phyloP scores from a whole-genome alignment of 2,797 vertebrate genomes.

The Notamacropus eugenii region DNA sequence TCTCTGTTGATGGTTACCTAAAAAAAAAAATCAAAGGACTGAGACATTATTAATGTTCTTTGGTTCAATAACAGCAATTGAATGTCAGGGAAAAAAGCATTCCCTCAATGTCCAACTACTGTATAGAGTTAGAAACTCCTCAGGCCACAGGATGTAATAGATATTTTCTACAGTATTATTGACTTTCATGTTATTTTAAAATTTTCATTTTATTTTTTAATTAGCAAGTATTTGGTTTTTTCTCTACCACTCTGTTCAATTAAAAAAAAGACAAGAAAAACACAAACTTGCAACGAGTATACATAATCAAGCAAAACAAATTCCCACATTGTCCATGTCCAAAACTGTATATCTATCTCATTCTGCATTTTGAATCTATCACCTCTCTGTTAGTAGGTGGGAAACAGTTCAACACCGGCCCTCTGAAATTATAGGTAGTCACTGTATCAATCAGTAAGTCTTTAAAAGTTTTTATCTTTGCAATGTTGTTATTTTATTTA shows the following conservation, averaged over 20 bases:
- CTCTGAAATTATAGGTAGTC: background rate
- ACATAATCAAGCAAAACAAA: background rate
- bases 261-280: background rate
- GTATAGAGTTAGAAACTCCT: background rate
- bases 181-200: background rate
- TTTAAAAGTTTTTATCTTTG: background rate
- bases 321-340: background rate
- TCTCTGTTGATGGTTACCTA: slow-evolving; percentile 96
- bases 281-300: background rate
- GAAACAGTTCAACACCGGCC: background rate
- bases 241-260: background rate
- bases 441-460: background rate
- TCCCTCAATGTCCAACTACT: background rate
- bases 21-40: slow-evolving; percentile 65
- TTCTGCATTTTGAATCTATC: background rate
- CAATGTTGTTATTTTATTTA: background rate
- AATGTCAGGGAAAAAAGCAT: background rate
- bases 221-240: background rate
- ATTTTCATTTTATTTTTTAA: background rate
- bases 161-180: background rate
- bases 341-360: background rate
- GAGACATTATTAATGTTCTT: slow-evolving; percentile 27
- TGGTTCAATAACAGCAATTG: background rate
- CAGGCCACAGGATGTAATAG: background rate
- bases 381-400: background rate